A percentile compares a stretch with the other conserved stretches of the same genome.
phyloP scores from a whole-genome alignment of 1,140 invertebrate genomes.

The Adoxophyes honmai region DNA sequence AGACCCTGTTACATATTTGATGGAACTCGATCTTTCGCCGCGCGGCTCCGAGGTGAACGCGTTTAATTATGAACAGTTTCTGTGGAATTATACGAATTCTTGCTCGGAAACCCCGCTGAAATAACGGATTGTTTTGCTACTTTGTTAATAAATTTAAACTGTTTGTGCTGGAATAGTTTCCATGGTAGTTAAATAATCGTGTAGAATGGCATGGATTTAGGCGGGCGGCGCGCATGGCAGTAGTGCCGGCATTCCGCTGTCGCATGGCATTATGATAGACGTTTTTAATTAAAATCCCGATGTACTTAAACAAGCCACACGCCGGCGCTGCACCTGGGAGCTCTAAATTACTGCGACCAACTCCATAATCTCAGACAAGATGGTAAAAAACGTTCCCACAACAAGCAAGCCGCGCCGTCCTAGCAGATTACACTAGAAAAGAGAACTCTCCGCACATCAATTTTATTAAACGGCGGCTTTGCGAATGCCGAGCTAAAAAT shows the following conservation, averaged over 20 bases:
- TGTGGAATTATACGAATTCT: conserved; percentile 56
- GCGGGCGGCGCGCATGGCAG: background rate
- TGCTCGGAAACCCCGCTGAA: conserved; percentile 26
- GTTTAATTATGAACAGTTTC: conserved; percentile 66
- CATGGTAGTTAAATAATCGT: background rate
- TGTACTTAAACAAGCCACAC: conserved; percentile 57
- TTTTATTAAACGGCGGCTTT: conserved; percentile 51
- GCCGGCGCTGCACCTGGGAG: conserved; percentile 54
- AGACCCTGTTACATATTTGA: conserved; percentile 71
- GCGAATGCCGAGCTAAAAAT: background rate
- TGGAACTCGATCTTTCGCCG: conserved; percentile 58
- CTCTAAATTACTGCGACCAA: conserved; percentile 44
- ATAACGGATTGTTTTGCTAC: conserved; percentile 29
- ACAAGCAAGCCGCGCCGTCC: conserved; percentile 30
- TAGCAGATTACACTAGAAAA: conserved; percentile 26
- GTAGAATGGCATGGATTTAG: background rate
- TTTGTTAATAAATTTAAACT: conserved; percentile 24
- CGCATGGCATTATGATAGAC: conserved; percentile 52
- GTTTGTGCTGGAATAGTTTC: conserved; percentile 2
- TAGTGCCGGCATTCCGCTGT: too few relatives aligned
- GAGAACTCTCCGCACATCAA: conserved; percentile 41
- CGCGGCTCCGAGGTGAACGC: conserved; percentile 41
- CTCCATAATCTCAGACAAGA: conserved; percentile 19
- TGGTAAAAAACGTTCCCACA: conserved; percentile 41
- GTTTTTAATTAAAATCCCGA: conserved; percentile 67